Evolutionary conservation across 1,140 invertebrate genomes (phyloP).

Genomic region (Drosophila asahinai): DNA sequence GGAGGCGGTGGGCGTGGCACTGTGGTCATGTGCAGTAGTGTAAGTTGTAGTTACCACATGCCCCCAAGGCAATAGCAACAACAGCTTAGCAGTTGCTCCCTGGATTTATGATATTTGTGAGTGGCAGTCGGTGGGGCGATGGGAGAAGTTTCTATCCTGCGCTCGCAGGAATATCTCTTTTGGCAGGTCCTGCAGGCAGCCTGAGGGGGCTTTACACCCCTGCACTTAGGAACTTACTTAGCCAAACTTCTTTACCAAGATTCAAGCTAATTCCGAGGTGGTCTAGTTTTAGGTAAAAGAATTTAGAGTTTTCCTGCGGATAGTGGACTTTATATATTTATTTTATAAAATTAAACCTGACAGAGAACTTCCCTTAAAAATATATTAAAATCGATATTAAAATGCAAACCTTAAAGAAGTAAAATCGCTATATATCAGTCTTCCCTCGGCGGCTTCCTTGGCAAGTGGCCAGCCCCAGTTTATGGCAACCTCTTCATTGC

Average conservation of each 20-base stretch:
- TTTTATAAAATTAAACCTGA: too few species aligned
- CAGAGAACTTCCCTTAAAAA: not conserved
- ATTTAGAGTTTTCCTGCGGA: not conserved
- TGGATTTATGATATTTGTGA: constrained; percentile 60
- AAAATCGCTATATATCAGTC: not conserved
- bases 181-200: constrained; percentile 1
- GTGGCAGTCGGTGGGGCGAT: constrained; percentile 10
- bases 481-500: constrained; percentile 17
- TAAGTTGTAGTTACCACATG: constrained; percentile 36
- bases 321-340: too few species aligned
- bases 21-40: constrained; percentile 21
- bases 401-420: too few species aligned
- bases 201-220: constrained; percentile 7
- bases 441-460: not conserved
- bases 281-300: too few species aligned
- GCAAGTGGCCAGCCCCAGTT: constrained; percentile 9
- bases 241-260: not conserved
- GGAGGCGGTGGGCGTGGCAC: constrained; percentile 1
- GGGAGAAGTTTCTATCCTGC: constrained; percentile 22
- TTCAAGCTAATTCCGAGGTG: not conserved
- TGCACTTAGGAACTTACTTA: constrained; percentile 8
- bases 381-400: not conserved
- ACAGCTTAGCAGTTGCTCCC: constrained; percentile 48
- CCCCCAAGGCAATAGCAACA: constrained; percentile 41
- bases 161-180: constrained; percentile 22